Evolutionary conservation across 2,113 vertebrate genomes (phyloP), one percentile per base, ranked within the genome.

Genomic region (Pollachius pollachius): DNA sequence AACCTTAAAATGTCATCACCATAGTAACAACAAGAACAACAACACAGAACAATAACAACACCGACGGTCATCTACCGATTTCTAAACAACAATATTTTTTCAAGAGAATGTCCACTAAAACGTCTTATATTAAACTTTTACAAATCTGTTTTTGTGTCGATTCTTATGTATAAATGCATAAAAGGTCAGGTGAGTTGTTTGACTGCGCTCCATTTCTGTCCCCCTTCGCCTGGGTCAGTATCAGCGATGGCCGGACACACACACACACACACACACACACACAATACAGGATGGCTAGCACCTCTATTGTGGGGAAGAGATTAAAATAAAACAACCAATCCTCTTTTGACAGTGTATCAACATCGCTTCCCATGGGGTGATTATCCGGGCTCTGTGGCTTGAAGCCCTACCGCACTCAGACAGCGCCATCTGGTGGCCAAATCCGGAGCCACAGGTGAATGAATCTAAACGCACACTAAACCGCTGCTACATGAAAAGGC

Each of bases 91-190:
- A 85, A 72, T 37, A 80, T 83, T 88, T 83, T 61, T 18, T 61
- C 18, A 23, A 57, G n/a, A 89, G 87, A 84, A 89, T 84, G 85
- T 85, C 83, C 91, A 92, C 90, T 88, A 91, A 92, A 92, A 81
- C 69, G 76, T 86, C 92, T 92, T 57, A 93, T 93, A 93, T 92
- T 92, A 93, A 92, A 91, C 85, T 88, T 91, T 91, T 92, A 93
- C 88, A 92, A 93, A 93, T 93, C 89, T 89, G 90, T 81, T 90
- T 90, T 89, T 88, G 83, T 87, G 83, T 88, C 89, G 84, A 90
- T 88, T 89, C 77, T 87, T 86, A 91, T 89, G 87, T 90, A 92
- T 90, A 93, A 92, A 93, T 93, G 92, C 92, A 93, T 92, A 93
- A 93, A 93, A 92, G 88, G 82, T 48, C 85, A 83, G 73, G 80